A percentile compares a stretch with the other conserved stretches of the same genome.
Conservation (phyloP, 2,888 invertebrate genomes). For the Merodon equestris region DNA sequence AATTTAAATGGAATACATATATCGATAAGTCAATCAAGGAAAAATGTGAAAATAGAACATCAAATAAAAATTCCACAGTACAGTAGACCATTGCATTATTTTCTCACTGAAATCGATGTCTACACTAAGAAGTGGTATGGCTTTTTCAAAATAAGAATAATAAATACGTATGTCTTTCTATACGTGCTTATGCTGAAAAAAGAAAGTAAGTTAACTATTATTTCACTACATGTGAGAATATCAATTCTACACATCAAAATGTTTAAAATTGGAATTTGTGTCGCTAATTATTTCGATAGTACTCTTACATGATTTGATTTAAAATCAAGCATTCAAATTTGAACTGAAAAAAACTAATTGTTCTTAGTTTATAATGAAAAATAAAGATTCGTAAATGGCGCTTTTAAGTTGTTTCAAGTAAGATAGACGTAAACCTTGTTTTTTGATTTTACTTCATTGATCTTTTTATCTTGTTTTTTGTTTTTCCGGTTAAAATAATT, state of each 20-base stretch:
- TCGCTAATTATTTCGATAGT: slow-evolving; percentile 41
- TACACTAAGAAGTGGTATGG: slow-evolving; percentile 26
- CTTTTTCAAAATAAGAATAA: slow-evolving; percentile 35
- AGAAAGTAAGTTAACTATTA: slow-evolving; percentile 21
- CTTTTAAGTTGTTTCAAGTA: slow-evolving; percentile 26
- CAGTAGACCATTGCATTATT: slow-evolving; percentile 41
- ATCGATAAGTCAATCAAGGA: slow-evolving; percentile 30
- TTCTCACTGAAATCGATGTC: slow-evolving; percentile 35
- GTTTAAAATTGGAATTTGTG: slow-evolving; percentile 38
- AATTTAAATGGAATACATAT: slow-evolving; percentile 42
- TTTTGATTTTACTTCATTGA: too few species aligned
- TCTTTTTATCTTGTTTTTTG: too few species aligned
- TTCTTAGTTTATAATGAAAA: slow-evolving; percentile 24
- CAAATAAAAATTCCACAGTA: slow-evolving; percentile 40
- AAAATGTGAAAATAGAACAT: slow-evolving; percentile 35
- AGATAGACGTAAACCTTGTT: too few species aligned
- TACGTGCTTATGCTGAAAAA: slow-evolving; percentile 20
- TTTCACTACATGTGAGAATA: slow-evolving; percentile 21
- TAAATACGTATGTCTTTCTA: slow-evolving; percentile 34
- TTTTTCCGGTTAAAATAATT: too few species aligned
- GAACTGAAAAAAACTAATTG: too few species aligned
- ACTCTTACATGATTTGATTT: too few species aligned
- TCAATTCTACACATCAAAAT: slow-evolving; percentile 33
- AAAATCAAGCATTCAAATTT: too few species aligned
- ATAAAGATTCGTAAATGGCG: slow-evolving; percentile 41